Evolutionary conservation across 2,113 vertebrate species (phyloP).

Genomic region (Pachyramphus minor): DNA sequence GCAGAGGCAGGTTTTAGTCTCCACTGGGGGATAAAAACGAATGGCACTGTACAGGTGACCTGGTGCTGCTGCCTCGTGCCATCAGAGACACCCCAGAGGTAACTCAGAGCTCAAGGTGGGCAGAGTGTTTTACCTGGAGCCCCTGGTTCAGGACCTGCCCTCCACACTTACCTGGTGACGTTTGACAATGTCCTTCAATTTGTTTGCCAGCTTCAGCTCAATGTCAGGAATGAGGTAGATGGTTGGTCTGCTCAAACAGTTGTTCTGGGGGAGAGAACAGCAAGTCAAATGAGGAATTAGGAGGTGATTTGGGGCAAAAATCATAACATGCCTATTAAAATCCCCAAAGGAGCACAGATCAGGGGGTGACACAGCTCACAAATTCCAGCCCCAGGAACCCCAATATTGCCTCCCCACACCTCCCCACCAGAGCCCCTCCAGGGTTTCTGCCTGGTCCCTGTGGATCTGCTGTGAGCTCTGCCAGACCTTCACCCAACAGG

Average conservation of each 20-base stretch:
- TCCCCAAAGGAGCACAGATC: accelerated
- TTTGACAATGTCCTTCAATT: slow-evolving; percentile 95
- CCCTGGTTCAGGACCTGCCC: background rate
- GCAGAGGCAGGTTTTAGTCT: background rate
- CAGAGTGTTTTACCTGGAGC: background rate
- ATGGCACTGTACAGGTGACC: accelerated
- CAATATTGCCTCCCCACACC: background rate
- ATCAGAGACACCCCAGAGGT: background rate
- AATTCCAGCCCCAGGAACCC: background rate
- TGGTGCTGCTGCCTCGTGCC: background rate
- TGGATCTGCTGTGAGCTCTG: background rate
- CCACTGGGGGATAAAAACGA: accelerated
- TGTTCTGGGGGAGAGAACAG: slow-evolving; percentile 79
- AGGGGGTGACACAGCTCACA: background rate
- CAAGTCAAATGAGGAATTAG: background rate
- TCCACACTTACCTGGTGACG: slow-evolving; percentile 87
- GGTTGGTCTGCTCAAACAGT: slow-evolving; percentile 90
- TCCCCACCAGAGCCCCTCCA: background rate
- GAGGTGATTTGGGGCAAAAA: background rate
- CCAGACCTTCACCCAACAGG: accelerated
- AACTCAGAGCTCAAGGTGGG: background rate
- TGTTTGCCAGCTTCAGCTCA: slow-evolving; percentile 90
- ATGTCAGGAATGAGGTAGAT: slow-evolving; percentile 93
- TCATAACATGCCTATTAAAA: too few relatives aligned
- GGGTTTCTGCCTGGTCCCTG: background rate